Conservation (phyloP, 2,888 invertebrate species). For the Drosophila tanythrix region DNA sequence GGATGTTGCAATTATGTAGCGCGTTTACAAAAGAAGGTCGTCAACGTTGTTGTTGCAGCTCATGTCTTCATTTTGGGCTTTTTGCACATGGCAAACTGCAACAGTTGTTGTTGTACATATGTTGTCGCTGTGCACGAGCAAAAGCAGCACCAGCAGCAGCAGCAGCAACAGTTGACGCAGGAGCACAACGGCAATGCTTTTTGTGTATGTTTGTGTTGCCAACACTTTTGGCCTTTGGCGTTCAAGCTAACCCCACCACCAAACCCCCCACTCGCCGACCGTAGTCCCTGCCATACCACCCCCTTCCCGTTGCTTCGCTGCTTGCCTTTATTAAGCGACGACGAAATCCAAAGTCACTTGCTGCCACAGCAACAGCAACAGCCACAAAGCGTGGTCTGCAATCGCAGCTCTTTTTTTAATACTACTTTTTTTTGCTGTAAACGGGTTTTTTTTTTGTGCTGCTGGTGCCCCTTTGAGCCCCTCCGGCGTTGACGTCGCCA, state of each 20-base stretch:
- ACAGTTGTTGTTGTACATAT: slow-evolving; percentile 57
- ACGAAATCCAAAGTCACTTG: slow-evolving; percentile 69
- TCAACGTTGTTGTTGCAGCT: slow-evolving; percentile 45
- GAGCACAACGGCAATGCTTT: slow-evolving; percentile 55
- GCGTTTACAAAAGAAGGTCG: slow-evolving; percentile 76
- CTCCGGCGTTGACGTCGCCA: slow-evolving; percentile 69
- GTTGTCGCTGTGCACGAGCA: slow-evolving; percentile 57
- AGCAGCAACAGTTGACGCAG: slow-evolving; percentile 23
- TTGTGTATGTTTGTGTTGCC: slow-evolving; percentile 69
- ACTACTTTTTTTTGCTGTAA: slow-evolving; percentile 58
- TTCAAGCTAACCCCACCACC: slow-evolving; percentile 67
- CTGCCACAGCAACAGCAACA: slow-evolving; percentile 45
- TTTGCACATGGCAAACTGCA: slow-evolving; percentile 47
- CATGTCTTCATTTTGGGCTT: slow-evolving; percentile 76
- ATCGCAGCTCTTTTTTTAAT: slow-evolving; percentile 69
- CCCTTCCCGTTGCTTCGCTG: slow-evolving; percentile 24
- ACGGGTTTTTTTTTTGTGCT: slow-evolving; percentile 66
- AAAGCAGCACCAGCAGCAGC: slow-evolving; percentile 27
- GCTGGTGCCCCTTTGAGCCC: slow-evolving; percentile 37
- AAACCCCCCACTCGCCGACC: not conserved
- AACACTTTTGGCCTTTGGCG: slow-evolving; percentile 81
- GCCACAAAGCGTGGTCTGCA: slow-evolving; percentile 60
- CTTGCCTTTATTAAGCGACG: slow-evolving; percentile 74
- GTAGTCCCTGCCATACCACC: not conserved
- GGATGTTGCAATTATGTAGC: slow-evolving; percentile 74